phyloP scores from a whole-genome alignment of 2,888 invertebrate species.

The Cheilosia scutellata region DNA sequence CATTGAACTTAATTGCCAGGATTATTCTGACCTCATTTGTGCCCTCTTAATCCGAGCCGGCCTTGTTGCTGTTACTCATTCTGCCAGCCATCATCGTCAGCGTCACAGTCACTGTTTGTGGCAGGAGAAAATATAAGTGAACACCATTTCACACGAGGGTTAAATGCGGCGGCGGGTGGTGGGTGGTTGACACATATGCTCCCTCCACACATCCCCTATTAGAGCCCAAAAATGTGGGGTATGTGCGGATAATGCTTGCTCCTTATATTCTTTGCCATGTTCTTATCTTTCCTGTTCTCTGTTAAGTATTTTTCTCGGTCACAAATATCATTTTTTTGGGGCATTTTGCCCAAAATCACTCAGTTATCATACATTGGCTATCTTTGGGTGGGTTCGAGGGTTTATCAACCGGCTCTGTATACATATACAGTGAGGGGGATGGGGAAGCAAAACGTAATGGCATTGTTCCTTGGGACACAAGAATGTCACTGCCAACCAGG shows the following conservation, averaged over 20 bases:
- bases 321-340: constrained; percentile 37
- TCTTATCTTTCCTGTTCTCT: constrained; percentile 47
- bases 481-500: constrained; percentile 62
- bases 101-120: constrained; percentile 36
- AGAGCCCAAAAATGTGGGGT: constrained; percentile 7
- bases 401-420: constrained; percentile 18
- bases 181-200: constrained; percentile 46
- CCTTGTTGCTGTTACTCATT: not conserved
- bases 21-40: constrained; percentile 57
- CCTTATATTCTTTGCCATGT: constrained; percentile 13
- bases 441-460: constrained; percentile 51
- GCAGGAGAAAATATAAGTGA: constrained; percentile 48
- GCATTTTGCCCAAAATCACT: constrained; percentile 34
- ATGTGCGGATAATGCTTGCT: constrained; percentile 39
- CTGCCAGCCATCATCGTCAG: constrained; percentile 21
- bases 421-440: constrained; percentile 2
- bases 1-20: constrained; percentile 47
- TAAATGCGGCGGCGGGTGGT: constrained; percentile 3
- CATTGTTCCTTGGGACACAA: constrained; percentile 60
- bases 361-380: constrained; percentile 20
- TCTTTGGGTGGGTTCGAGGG: not conserved
- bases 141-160: constrained; percentile 38
- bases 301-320: constrained; percentile 11
- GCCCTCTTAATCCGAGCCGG: constrained; percentile 11
- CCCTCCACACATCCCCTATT: not conserved